These are phyloP conservation scores for Sebastolobus alascanus DNA, from an alignment of 2,797 vertebrate genomes.

Conservation along the genomic window DNA sequence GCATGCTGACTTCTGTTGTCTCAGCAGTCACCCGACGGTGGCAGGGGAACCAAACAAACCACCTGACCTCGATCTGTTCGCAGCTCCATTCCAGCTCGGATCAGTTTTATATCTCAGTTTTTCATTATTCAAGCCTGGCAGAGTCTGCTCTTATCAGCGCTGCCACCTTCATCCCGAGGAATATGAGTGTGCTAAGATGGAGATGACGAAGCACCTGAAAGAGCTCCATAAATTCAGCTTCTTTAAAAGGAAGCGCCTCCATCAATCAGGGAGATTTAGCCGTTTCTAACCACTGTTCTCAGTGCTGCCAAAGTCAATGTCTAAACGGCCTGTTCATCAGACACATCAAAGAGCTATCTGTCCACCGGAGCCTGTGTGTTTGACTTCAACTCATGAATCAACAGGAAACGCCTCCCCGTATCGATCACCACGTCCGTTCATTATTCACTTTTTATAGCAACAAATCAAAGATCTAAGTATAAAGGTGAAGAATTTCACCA, in stretches of 20 bases:
- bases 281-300: conserved; percentile 27
- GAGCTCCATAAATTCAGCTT: conserved; percentile 36
- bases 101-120: conserved; percentile 16
- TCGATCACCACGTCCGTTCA: conserved; percentile 62
- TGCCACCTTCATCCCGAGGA: conserved; percentile 7
- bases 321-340: conserved; percentile 53
- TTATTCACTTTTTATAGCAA: conserved; percentile 64
- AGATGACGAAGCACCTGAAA: conserved; percentile 39
- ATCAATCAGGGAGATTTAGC: conserved; percentile 55
- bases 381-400: conserved; percentile 67
- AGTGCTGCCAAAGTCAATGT: conserved; percentile 44
- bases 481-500: background rate
- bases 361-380: conserved; percentile 43
- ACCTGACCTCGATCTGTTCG: background rate
- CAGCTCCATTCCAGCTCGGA: background rate
- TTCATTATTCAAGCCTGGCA: background rate
- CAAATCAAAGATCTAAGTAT: conserved; percentile 53
- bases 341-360: conserved; percentile 52
- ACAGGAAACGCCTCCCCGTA: conserved; percentile 56
- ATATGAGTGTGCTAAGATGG: conserved; percentile 13
- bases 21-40: background rate
- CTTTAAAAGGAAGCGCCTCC: conserved; percentile 20
- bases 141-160: conserved; percentile 11
- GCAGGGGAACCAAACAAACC: background rate
- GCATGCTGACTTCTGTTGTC: conserved; percentile 2